Conservation (phyloP, 2,888 invertebrate species). For the Zhuqinia jingwanae region DNA sequence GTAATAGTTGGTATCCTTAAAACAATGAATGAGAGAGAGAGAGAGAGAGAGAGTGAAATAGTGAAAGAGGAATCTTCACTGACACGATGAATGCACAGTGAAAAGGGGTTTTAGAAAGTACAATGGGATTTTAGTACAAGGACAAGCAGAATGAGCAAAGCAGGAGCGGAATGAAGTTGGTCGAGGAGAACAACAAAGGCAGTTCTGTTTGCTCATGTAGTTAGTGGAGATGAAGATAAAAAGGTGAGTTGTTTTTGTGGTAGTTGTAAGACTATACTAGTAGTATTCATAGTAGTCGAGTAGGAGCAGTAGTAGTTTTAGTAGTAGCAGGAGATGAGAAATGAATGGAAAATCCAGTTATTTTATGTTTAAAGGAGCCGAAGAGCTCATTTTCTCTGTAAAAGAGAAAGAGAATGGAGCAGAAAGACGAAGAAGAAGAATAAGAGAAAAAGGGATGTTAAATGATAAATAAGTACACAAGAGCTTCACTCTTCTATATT, state of each 20-base stretch:
- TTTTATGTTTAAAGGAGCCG: neutral
- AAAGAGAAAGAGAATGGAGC: no score
- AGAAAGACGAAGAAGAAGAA: no score
- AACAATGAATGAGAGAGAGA: constrained; percentile 17
- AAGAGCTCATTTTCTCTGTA: no score
- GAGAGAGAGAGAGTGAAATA: constrained; percentile 26
- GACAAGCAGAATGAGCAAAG: neutral
- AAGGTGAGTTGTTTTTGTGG: neutral
- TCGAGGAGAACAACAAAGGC: neutral
- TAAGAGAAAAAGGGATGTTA: no score
- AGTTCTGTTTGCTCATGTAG: no score
- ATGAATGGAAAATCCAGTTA: neutral
- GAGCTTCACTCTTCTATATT: no score
- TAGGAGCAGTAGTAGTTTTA: neutral
- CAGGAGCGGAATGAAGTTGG: neutral
- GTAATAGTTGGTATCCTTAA: neutral
- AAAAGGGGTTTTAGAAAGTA: neutral
- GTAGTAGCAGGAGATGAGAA: neutral
- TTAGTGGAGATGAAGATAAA: neutral
- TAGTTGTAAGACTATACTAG: neutral
- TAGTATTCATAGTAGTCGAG: neutral
- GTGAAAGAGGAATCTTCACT: neutral
- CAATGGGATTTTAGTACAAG: neutral
- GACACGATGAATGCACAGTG: neutral
- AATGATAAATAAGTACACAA: no score